Evolutionary conservation across 2,113 vertebrate genomes (phyloP).

Genomic region (Australoheros scitulus): DNA sequence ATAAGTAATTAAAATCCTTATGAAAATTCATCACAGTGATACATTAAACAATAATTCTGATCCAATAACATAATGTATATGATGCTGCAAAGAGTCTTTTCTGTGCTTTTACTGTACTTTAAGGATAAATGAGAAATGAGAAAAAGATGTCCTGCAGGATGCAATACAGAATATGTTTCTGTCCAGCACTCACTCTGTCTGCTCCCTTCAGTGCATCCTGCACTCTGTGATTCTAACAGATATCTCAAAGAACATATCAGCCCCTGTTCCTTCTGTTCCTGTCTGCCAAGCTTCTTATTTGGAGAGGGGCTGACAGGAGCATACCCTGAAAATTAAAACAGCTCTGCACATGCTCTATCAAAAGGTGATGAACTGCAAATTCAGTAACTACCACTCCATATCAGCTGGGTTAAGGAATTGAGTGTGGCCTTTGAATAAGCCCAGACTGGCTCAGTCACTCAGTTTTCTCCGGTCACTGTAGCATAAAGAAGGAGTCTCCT

Average conservation of each 20-base stretch:
- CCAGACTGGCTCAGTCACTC: background rate
- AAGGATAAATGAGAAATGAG: no score
- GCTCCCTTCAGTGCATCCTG: background rate
- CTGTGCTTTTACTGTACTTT: no score
- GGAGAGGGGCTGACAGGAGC: background rate
- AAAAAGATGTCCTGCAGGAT: background rate
- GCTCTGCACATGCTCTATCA: slow-evolving; percentile 33
- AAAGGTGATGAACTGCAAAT: slow-evolving; percentile 58
- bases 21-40: no score
- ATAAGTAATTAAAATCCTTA: no score
- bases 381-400: slow-evolving; percentile 17
- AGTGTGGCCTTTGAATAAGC: background rate
- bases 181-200: background rate
- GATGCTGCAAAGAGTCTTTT: no score
- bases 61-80: no score
- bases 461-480: slow-evolving; percentile 9
- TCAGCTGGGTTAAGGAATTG: background rate
- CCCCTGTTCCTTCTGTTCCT: background rate
- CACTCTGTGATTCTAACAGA: background rate
- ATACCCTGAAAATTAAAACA: slow-evolving; percentile 16
- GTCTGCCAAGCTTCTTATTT: slow-evolving; percentile 13
- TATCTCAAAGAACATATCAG: background rate
- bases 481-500: no score
- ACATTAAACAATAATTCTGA: no score
- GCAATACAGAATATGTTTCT: background rate